phyloP scores from a whole-genome alignment of 2,888 invertebrate genomes.

The Gandaritis pyraliata region DNA sequence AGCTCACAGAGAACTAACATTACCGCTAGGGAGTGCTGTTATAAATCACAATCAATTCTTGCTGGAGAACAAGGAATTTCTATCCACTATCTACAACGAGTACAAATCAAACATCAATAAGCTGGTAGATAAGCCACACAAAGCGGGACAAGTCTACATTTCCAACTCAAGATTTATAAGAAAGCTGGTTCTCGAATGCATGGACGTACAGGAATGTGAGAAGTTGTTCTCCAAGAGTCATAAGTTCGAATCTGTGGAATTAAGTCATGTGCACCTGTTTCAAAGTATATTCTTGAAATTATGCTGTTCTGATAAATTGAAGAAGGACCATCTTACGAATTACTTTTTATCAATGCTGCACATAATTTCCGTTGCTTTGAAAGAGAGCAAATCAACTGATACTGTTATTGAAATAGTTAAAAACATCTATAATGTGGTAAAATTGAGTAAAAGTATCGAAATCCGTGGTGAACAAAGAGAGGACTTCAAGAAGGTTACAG shows the following conservation, averaged over 20 bases:
- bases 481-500: slow-evolving; percentile 69
- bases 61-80: slow-evolving; percentile 70
- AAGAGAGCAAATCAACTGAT: slow-evolving; percentile 64
- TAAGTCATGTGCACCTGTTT: slow-evolving; percentile 83
- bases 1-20: slow-evolving; percentile 85
- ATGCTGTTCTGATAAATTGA: slow-evolving; percentile 60
- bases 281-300: slow-evolving; percentile 83
- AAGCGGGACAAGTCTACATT: slow-evolving; percentile 87
- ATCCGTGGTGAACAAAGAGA: slow-evolving; percentile 54
- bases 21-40: slow-evolving; percentile 84
- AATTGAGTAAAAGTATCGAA: slow-evolving; percentile 60
- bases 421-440: slow-evolving; percentile 63
- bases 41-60: slow-evolving; percentile 69
- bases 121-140: slow-evolving; percentile 88
- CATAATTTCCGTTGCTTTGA: slow-evolving; percentile 75
- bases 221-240: slow-evolving; percentile 84
- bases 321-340: slow-evolving; percentile 75
- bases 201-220: slow-evolving; percentile 83
- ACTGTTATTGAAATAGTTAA: slow-evolving; percentile 55
- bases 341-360: slow-evolving; percentile 84
- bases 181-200: slow-evolving; percentile 84
- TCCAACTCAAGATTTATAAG: slow-evolving; percentile 84
- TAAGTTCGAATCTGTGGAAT: slow-evolving; percentile 86
- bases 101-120: slow-evolving; percentile 86
- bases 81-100: slow-evolving; percentile 82